Base-by-base conservation (phyloP, 2,888 invertebrate genomes). In the Autographa pulchrina region DNA sequence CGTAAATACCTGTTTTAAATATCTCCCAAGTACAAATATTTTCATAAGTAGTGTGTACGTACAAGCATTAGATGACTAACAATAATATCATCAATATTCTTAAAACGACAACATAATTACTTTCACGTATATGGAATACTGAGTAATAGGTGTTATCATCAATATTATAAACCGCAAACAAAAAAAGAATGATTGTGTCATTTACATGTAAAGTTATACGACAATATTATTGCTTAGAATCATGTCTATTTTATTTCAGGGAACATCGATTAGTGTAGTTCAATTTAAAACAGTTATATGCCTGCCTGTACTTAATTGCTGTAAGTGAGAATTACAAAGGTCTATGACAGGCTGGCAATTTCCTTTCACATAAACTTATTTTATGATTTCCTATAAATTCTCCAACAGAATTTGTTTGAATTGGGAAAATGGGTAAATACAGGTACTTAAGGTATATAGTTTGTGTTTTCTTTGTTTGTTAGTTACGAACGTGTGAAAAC, bases 401-500 rank as follows among this genome's bases (percentile, higher is more conserved):
- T 81, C 73, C 70, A 72, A 77, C 70, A 75, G 68, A 66, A 63
- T 81, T 71, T 65, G 54, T 67, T 62, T 58, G 62, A 20, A 65
- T 62, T 63, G 31, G 65, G 68, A 68, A 73, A 69, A 68, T 71
- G 14, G 62, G 48, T 48, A 48, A 48, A 38, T 60, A 58, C 35
- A 25, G 54, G 31, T 18, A 32, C 48, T 14, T 13, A 41, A 25
- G 48, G 54, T 38, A 38, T 20, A 63, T 48, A 62, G 62, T 25
- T 62, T n/a, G 71, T 60, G 14, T 20, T 56, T 56, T 56, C 54
- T 56, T 56, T 56, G 54, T 56, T 56, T 25, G 25, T 56, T n/a
- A 31, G 16, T 18, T 41, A 62, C 32, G 14, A 13, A 89, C 86
- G 88, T 90, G 91, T 89, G 91, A 91, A 89, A 86, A 87, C 80